These are phyloP conservation scores for Sanderia malayensis DNA, from an alignment of 30 jellyfish, hydroid and myxozoan genomes.

Conservation along the genomic window DNA sequence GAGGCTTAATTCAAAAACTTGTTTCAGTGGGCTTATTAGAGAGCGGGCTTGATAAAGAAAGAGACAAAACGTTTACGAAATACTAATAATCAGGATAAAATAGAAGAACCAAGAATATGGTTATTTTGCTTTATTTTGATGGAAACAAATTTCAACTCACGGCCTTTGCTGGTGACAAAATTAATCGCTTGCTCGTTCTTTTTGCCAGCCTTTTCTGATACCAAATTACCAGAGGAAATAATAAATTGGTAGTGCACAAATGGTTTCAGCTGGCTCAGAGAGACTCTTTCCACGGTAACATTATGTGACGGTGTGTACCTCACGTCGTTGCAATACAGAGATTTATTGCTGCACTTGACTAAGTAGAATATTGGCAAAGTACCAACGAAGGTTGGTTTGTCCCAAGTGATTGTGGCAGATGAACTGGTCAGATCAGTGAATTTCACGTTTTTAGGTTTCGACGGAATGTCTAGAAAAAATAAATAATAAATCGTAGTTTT, in stretches of 20 bases:
- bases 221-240: slow-evolving; percentile 13
- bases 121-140: too few species aligned
- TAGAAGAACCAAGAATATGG: too few species aligned
- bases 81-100: too few species aligned
- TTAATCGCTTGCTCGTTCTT: not conserved
- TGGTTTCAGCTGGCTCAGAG: slow-evolving; percentile 11
- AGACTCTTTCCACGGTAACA: not conserved
- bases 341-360: not conserved
- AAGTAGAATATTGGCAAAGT: slow-evolving; percentile 18
- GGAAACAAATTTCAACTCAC: too few species aligned
- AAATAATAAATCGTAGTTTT: too few species aligned
- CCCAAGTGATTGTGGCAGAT: slow-evolving; percentile 35
- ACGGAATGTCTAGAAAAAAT: too few species aligned
- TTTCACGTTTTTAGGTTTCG: slow-evolving; percentile 7
- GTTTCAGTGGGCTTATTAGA: too few species aligned
- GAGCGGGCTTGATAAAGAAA: too few species aligned
- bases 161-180: not conserved
- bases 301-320: not conserved
- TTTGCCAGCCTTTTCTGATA: slow-evolving; percentile 14
- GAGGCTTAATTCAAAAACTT: too few species aligned
- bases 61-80: too few species aligned
- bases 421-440: not conserved
- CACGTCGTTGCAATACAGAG: not conserved
- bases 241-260: slow-evolving; percentile 8
- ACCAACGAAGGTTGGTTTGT: slow-evolving; percentile 18